phyloP scores from a whole-genome alignment of 2,797 vertebrate genomes.

The Pygocentrus nattereri region DNA sequence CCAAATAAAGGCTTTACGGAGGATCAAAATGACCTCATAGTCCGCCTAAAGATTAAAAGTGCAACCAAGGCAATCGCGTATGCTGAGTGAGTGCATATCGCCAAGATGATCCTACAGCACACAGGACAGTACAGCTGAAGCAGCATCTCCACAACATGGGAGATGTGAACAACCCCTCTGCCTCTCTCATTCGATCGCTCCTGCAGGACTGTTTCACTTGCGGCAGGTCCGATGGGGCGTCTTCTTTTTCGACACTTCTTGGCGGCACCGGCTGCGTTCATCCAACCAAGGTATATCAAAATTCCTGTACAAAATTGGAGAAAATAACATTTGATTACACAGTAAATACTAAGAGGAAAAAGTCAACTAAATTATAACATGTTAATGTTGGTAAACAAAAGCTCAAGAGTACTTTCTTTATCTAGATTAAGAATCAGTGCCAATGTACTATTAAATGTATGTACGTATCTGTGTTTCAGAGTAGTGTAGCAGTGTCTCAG shows the following conservation, averaged over 20 bases:
- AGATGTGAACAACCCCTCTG: background rate
- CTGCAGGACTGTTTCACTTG: constrained; percentile 71
- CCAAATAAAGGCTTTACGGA: constrained; percentile 8
- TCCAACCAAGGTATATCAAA: constrained; percentile 88
- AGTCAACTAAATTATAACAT: too few species aligned
- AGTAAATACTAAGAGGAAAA: background rate
- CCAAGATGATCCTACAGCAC: constrained; percentile 19
- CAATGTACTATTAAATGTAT: background rate
- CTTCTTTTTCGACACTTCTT: constrained; percentile 86
- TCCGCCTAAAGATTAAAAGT: constrained; percentile 36
- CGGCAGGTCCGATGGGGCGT: constrained; percentile 86
- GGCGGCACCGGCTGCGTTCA: constrained; percentile 79
- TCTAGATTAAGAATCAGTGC: too few species aligned
- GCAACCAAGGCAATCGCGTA: constrained; percentile 32
- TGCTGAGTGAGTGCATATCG: constrained; percentile 9
- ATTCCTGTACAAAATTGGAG: constrained; percentile 69
- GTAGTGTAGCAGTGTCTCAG: too few species aligned
- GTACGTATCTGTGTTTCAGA: too few species aligned
- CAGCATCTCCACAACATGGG: constrained; percentile 10
- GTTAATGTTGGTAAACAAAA: too few species aligned
- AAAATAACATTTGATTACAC: background rate
- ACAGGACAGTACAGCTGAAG: constrained; percentile 11
- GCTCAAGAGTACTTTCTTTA: too few species aligned
- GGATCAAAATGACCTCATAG: background rate
- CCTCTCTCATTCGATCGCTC: background rate